Base-by-base conservation (phyloP, 1,140 invertebrate species). In the Anastrepha ludens region DNA sequence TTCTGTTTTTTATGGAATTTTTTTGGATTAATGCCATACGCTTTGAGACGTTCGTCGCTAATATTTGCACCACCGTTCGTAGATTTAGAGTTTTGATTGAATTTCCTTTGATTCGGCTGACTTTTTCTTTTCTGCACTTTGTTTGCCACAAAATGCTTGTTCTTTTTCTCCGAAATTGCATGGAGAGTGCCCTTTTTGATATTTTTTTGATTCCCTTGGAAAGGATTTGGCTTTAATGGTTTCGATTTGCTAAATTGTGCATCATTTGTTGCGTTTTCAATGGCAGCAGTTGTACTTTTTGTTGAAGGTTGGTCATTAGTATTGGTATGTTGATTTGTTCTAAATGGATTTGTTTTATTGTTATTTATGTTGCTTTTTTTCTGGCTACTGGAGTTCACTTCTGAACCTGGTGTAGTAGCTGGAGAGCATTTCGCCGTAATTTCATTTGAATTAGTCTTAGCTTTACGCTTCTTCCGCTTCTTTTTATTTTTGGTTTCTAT, bases 21-120 rank as follows among this genome's bases (percentile, higher is more conserved):
- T 89, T 97, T 98, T 1, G 98, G 97, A 95, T 98, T 98, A 65
- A 99, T 95, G 88, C 98, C 98, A 93, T 97, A 99, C 0, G 97
- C 97, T 91, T 96, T 95, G 1, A 99, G 93, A 88, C 98, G 95
- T 88, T 97, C 96, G 93, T 97, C 96, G 78, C 89, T 91, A 15
- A 93, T 88, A 58, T 47, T 64, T 17, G 86, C 85, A 2, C 41
- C 44, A 29, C 44, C 29, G 15, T 47, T 55, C 0, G 29, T 13
- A 60, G 4, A 88, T 15, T 81, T 74, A 3, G 29, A 39, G 29
- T 5, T 74, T n/a, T 7, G 17, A 9, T 74, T 5, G 15, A 74
- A 74, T n/a, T 74, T 74, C 41, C 44, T 74, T 15, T 9, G 86
- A 50, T 89, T 88, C 39, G 59, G 20, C 81, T 87, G 67, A n/a